phyloP scores from a whole-genome alignment of 1,140 invertebrate species.

The Drosophila nigromelanica region DNA sequence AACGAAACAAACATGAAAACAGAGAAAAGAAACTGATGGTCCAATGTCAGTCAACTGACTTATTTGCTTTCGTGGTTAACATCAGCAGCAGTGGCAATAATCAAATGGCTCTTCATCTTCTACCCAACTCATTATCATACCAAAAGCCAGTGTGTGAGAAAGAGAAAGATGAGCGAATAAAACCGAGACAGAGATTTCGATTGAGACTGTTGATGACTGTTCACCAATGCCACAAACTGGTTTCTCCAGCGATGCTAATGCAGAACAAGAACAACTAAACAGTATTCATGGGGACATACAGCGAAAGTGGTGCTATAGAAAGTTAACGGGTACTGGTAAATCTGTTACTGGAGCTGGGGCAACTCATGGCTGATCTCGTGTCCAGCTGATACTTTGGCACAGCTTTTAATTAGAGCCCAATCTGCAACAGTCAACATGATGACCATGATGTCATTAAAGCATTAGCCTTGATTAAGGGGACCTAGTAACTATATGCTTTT shows the following conservation, averaged over 20 bases:
- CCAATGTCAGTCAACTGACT: slow-evolving; percentile 57
- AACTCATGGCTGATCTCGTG: background rate
- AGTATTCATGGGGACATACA: slow-evolving; percentile 50
- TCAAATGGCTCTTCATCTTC: slow-evolving; percentile 30
- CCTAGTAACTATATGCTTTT: slow-evolving; percentile 9
- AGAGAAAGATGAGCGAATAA: slow-evolving; percentile 24
- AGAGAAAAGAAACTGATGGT: slow-evolving; percentile 29
- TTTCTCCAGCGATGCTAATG: slow-evolving; percentile 50
- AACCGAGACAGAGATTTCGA: slow-evolving; percentile 14
- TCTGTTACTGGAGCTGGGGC: slow-evolving; percentile 1
- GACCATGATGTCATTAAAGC: slow-evolving; percentile 9
- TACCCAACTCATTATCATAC: slow-evolving; percentile 36
- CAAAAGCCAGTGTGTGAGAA: slow-evolving; percentile 11
- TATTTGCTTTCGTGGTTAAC: slow-evolving; percentile 71
- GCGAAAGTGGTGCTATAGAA: slow-evolving; percentile 80
- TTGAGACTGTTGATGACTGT: slow-evolving; percentile 35
- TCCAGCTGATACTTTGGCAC: slow-evolving; percentile 26
- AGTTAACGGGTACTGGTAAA: slow-evolving; percentile 48
- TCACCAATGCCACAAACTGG: slow-evolving; percentile 49
- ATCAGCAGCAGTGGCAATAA: slow-evolving; percentile 39
- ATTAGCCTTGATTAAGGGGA: slow-evolving; percentile 18
- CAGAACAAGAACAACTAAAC: slow-evolving; percentile 69
- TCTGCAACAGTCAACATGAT: slow-evolving; percentile 52
- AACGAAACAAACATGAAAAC: slow-evolving; percentile 44
- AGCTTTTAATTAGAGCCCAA: slow-evolving; percentile 73